Conservation (phyloP, 2,797 vertebrate genomes). For the Masticophis lateralis region DNA sequence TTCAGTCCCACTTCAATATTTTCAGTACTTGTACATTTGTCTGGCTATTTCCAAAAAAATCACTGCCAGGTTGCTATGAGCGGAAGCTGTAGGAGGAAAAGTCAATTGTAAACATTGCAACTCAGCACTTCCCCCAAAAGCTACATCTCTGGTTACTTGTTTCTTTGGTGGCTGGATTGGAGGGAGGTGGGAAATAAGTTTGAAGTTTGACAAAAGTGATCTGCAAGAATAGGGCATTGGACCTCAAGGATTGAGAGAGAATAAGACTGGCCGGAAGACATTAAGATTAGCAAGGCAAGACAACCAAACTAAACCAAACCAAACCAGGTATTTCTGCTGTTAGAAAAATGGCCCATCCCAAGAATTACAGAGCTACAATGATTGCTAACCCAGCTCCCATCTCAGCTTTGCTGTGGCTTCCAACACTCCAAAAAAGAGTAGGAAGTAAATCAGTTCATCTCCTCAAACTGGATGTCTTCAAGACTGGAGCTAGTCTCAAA, state of each 20-base stretch:
- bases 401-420: not conserved
- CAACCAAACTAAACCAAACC: not conserved
- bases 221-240: not conserved
- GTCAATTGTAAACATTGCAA: not conserved
- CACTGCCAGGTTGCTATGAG: not conserved
- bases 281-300: not conserved
- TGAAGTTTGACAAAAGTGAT: not conserved
- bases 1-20: not conserved
- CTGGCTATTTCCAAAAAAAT: not conserved
- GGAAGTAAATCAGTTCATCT: not conserved
- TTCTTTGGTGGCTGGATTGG: not conserved
- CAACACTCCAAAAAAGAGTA: not conserved
- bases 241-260: not conserved
- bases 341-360: not conserved
- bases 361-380: not conserved
- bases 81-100: not conserved
- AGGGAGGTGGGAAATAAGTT: not conserved
- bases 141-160: not conserved
- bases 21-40: not conserved
- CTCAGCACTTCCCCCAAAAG: not conserved
- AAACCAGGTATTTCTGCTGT: not conserved
- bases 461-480: not conserved
- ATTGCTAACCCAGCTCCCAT: not conserved
- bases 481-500: not conserved
- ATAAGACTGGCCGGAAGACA: not conserved